Evolutionary conservation across 2,113 vertebrate genomes (phyloP).

Genomic region (Mustelus asterias): DNA sequence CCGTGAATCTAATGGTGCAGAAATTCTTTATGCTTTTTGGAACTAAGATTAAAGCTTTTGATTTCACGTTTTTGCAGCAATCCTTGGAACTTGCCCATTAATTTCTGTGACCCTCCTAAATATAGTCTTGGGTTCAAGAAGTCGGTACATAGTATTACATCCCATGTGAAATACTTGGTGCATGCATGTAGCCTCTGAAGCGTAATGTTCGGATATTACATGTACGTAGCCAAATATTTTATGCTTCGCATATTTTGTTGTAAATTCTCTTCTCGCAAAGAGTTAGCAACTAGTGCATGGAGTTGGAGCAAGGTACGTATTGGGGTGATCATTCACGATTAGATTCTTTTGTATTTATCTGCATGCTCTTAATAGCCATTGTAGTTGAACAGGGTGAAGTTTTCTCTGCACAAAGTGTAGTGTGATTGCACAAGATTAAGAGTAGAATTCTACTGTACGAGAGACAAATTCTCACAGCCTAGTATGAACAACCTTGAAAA

Average conservation of each 20-base stretch:
- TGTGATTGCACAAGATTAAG: neutral
- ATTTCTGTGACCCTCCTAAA: neutral
- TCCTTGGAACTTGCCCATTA: neutral
- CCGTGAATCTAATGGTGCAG: neutral
- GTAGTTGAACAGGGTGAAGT: neutral
- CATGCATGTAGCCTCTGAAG: neutral
- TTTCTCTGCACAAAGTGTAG: neutral
- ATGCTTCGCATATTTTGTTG: neutral
- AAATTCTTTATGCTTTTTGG: neutral
- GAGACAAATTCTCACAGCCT: neutral
- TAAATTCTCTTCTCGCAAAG: neutral
- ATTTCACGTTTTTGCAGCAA: neutral
- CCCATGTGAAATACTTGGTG: neutral
- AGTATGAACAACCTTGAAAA: neutral
- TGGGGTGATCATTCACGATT: neutral
- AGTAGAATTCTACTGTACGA: neutral
- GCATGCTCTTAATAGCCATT: neutral
- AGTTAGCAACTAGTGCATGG: neutral
- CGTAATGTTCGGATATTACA: neutral
- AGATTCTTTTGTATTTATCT: neutral
- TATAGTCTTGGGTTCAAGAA: neutral
- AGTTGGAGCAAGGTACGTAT: neutral
- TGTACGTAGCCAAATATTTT: neutral
- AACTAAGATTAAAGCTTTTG: neutral
- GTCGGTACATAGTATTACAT: neutral